Evolutionary conservation across 2,797 vertebrate genomes (phyloP).

Genomic region (Pseudomugil tenellus): DNA sequence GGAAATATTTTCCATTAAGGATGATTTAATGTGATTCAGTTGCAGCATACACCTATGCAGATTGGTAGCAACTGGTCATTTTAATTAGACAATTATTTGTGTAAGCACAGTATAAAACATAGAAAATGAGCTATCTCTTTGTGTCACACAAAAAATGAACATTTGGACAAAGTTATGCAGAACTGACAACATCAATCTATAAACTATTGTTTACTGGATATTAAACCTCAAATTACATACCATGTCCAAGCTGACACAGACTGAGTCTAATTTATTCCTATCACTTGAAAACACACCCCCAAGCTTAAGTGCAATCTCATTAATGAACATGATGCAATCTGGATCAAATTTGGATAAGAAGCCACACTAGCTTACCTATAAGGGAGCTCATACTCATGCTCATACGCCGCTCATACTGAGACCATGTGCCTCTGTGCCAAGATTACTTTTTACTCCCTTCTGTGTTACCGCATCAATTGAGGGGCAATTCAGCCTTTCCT

Average conservation of each 20-base stretch:
- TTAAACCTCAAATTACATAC: background rate
- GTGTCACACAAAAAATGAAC: background rate
- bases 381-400: too few relatives aligned
- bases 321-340: conserved; percentile 78
- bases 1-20: too few relatives aligned
- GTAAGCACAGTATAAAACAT: too few relatives aligned
- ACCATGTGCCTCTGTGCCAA: conserved; percentile 50
- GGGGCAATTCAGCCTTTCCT: conserved; percentile 68
- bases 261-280: conserved; percentile 34
- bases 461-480: conserved; percentile 66
- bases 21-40: too few relatives aligned
- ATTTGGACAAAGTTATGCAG: background rate
- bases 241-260: conserved; percentile 17
- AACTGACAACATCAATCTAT: background rate
- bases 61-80: too few relatives aligned
- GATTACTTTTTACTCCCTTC: conserved; percentile 38
- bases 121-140: too few relatives aligned
- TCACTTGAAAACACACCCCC: conserved; percentile 39
- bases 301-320: conserved; percentile 67
- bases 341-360: conserved; percentile 76
- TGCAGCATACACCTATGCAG: too few relatives aligned
- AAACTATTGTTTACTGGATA: background rate
- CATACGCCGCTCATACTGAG: conserved; percentile 49
- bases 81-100: too few relatives aligned
- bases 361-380: conserved; percentile 62